Evolutionary conservation across 2,888 invertebrate species (phyloP), one percentile per base, ranked within the genome.

Genomic region (Cataglyphis livida): DNA sequence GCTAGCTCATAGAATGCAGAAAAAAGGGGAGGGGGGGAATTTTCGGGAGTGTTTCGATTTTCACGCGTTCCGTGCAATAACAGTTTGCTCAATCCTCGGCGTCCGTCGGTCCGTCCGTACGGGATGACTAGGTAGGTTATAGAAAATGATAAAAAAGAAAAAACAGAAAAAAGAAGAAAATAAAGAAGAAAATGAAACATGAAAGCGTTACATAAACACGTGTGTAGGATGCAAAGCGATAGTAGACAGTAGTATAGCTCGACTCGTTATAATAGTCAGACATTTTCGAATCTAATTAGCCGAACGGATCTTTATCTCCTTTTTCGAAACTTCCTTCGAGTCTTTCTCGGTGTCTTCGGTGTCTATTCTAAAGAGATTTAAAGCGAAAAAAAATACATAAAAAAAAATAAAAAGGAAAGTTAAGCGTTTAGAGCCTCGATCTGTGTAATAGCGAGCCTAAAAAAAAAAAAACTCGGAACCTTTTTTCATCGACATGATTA

Each of bases 31-130:
- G n/a, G 57, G 83, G 85, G 82, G 82, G 54, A 83, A 85, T 88
- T 71, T 70, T 84, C 68, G 81, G 75, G 84, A 87, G 89, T 89
- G 90, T 90, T 89, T 90, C 88, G 90, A 91, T 90, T 92, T 92
- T 90, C 78, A 92, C 90, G 91, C 93, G 93, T 93, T 93, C 91
- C 91, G 92, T 93, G 93, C 93, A 93, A 93, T 93, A 94, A 93
- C 92, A 93, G 91, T 93, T 93, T 93, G 93, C 93, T 94, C 93
- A 93, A 94, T 93, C 91, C 93, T 93, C 91, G 92, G 91, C 93
- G 93, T 94, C 92, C 93, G 93, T 94, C 92, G 93, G 93, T 93
- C 92, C 92, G 92, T 93, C 93, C 92, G 92, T 93, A 92, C 92
- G 92, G 92, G 92, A 92, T 92, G 92, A 92, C 91, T 93, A 92